Conservation (phyloP, 1,140 invertebrate species). For the Ceratosolen solmsi region DNA sequence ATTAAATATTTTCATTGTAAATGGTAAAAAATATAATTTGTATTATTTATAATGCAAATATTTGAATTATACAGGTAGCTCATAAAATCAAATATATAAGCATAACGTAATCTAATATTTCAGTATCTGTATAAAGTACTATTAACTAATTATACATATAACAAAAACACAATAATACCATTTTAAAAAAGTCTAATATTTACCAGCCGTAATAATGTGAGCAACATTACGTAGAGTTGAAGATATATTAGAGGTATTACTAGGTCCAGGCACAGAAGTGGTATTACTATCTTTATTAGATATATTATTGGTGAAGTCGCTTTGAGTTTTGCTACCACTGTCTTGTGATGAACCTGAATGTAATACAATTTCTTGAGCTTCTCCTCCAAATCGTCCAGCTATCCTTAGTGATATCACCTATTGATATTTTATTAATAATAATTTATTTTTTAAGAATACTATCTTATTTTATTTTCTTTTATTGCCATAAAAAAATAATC, state of each 20-base stretch:
- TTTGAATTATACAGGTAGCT: no score
- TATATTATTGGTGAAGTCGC: slow-evolving; percentile 59
- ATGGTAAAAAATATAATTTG: no score
- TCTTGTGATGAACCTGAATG: slow-evolving; percentile 75
- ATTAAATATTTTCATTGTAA: no score
- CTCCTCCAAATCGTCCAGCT: slow-evolving; percentile 81
- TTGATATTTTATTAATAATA: slow-evolving; percentile 34
- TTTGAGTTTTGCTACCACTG: slow-evolving; percentile 66
- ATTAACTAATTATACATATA: no score
- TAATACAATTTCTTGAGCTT: slow-evolving; percentile 85
- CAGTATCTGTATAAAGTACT: no score
- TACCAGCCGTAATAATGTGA: slow-evolving; percentile 71
- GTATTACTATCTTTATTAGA: slow-evolving; percentile 60
- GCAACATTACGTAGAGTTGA: slow-evolving; percentile 68
- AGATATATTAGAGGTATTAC: slow-evolving; percentile 68
- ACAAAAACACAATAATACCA: no score
- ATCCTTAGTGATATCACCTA: slow-evolving; percentile 89
- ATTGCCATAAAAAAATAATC: neutral
- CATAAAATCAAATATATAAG: no score
- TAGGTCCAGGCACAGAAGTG: slow-evolving; percentile 68
- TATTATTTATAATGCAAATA: no score
- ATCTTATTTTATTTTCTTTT: slow-evolving; percentile 13
- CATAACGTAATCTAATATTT: no score
- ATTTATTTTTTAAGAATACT: slow-evolving; percentile 6
- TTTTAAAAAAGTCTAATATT: slow-evolving; percentile 15